Conservation (phyloP, 2,888 invertebrate genomes). For the Tachina grossa region DNA sequence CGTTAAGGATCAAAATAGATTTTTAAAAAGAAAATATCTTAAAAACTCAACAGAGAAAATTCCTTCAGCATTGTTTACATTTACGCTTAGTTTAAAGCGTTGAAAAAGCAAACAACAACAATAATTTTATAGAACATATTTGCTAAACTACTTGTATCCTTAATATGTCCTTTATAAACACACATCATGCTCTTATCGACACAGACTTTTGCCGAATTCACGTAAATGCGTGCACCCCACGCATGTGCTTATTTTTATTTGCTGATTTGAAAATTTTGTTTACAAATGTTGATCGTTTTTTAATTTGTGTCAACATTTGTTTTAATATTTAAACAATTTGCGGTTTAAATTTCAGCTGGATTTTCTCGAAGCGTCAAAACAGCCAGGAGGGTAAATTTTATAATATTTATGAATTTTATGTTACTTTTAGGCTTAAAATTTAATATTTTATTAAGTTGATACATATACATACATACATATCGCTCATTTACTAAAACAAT, state of each 20-base stretch:
- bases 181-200: background rate
- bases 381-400: background rate
- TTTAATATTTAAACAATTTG: conserved; percentile 64
- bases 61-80: conserved; percentile 39
- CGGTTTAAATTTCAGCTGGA: conserved; percentile 43
- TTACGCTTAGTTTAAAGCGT: conserved; percentile 53
- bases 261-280: conserved; percentile 67
- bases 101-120: conserved; percentile 27
- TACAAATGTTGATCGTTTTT: conserved; percentile 78
- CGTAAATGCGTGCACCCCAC: conserved; percentile 25
- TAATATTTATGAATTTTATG: conserved; percentile 3
- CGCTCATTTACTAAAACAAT: too few relatives aligned
- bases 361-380: background rate
- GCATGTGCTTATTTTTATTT: conserved; percentile 9
- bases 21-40: background rate
- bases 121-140: conserved; percentile 24
- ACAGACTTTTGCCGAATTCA: background rate
- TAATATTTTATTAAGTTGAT: conserved; percentile 48
- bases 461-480: background rate
- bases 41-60: background rate
- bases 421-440: conserved; percentile 41
- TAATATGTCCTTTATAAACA: conserved; percentile 56
- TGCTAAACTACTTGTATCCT: conserved; percentile 57
- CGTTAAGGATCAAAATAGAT: conserved; percentile 15
- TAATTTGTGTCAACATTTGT: conserved; percentile 80